These are phyloP conservation scores for Emydocephalus ijimae DNA, from an alignment of 2,113 vertebrate genomes.

Conservation along the genomic window DNA sequence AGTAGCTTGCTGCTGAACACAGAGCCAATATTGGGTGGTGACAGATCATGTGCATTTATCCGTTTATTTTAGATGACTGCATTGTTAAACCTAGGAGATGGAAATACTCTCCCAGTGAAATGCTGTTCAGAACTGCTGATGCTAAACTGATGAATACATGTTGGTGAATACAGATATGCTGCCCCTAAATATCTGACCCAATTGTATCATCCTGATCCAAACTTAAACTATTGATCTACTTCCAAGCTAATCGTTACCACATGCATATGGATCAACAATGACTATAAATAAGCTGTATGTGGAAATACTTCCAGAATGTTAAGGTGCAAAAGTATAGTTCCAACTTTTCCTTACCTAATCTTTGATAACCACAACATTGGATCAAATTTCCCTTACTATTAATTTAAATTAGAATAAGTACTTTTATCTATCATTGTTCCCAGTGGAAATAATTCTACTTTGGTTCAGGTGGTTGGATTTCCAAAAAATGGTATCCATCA, in stretches of 20 bases:
- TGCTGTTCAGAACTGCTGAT: not conserved
- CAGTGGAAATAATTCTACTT: conserved; percentile 42
- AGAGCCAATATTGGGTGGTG: conserved; percentile 1
- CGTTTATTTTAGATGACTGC: not conserved
- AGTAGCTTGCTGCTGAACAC: conserved; percentile 7
- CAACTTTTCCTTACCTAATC: not conserved
- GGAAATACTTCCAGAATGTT: not conserved
- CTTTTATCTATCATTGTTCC: conserved; percentile 3
- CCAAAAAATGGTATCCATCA: not conserved
- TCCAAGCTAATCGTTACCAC: conserved; percentile 14
- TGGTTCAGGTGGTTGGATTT: conserved; percentile 49
- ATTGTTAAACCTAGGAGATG: conserved; percentile 26
- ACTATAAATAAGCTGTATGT: not conserved
- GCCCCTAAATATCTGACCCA: conserved; percentile 15
- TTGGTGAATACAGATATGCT: not conserved
- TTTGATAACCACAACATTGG: not conserved
- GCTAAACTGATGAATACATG: conserved; percentile 28
- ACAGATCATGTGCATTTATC: not conserved
- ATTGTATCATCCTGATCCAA: not conserved
- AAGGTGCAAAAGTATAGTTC: not conserved
- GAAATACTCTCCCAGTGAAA: not conserved
- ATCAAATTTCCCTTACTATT: not conserved
- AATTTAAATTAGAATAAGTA: conserved; percentile 17
- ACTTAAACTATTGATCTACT: not conserved
- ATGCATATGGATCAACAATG: not conserved